Evolutionary conservation across 2,113 vertebrate genomes (phyloP).

Genomic region (Athene cunicularia): DNA sequence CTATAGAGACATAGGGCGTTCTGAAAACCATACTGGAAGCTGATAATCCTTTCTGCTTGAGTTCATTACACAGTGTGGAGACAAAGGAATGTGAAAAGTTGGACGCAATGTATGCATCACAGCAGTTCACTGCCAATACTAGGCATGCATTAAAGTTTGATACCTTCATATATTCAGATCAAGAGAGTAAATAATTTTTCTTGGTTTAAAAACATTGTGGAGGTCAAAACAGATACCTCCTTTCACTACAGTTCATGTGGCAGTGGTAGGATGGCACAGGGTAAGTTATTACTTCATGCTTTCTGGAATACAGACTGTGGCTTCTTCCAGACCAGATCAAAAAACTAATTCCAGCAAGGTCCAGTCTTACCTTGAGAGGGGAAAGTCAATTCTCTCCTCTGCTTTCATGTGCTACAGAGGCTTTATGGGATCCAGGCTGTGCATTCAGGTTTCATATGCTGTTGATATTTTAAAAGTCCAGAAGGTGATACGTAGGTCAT

Average conservation of each 20-base stretch:
- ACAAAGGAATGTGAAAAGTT: not conserved
- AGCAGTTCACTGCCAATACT: not conserved
- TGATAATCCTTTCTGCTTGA: not conserved
- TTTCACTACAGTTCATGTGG: not conserved
- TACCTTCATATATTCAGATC: not conserved
- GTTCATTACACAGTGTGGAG: not conserved
- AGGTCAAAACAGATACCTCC: not conserved
- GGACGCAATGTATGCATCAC: not conserved
- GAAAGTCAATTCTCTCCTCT: not conserved
- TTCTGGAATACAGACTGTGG: not conserved
- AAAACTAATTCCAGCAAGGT: not conserved
- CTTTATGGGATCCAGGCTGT: not conserved
- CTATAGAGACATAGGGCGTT: accelerated
- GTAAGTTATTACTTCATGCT: not conserved
- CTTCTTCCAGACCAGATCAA: not conserved
- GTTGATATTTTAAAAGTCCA: not conserved
- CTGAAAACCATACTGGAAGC: not conserved
- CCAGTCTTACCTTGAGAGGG: not conserved
- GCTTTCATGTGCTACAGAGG: not conserved
- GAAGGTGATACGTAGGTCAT: not conserved
- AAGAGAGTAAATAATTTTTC: not conserved
- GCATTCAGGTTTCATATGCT: not conserved
- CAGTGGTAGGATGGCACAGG: not conserved
- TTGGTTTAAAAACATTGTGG: not conserved
- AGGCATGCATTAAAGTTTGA: accelerated